Evolutionary conservation across 2,888 invertebrate genomes (phyloP).

Genomic region (Pyrochroa serraticornis): DNA sequence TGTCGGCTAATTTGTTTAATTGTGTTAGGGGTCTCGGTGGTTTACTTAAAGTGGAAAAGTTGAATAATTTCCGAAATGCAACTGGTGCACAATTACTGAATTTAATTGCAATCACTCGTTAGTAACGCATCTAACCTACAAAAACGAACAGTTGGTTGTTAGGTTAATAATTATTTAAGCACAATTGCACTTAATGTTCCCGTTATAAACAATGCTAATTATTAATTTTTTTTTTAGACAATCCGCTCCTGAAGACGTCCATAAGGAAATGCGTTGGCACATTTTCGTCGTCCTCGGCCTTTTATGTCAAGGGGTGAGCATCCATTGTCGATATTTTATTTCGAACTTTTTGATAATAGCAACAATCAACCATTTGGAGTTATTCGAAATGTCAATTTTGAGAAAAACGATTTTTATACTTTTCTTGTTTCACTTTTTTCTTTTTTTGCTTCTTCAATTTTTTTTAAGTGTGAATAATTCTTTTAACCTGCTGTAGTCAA

Average conservation of each 20-base stretch:
- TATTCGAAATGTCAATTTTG: no score
- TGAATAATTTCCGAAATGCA: background rate
- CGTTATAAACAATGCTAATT: slow-evolving; percentile 11
- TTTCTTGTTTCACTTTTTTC: no score
- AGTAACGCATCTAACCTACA: slow-evolving; percentile 2
- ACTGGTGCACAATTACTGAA: slow-evolving; percentile 2
- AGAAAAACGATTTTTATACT: no score
- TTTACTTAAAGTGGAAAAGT: no score
- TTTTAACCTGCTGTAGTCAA: no score
- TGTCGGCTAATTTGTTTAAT: no score
- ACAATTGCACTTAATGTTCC: slow-evolving; percentile 36
- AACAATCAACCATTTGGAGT: no score
- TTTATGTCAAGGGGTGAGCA: slow-evolving; percentile 60
- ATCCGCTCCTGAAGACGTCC: slow-evolving; percentile 49
- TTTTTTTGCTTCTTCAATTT: no score
- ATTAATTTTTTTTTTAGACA: slow-evolving; percentile 40
- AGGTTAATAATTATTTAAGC: slow-evolving; percentile 6
- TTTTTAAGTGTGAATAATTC: no score
- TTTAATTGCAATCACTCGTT: background rate
- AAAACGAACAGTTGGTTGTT: slow-evolving; percentile 3
- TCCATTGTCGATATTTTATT: background rate
- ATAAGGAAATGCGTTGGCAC: slow-evolving; percentile 60
- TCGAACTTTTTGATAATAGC: background rate
- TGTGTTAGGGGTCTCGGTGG: no score
- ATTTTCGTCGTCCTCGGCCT: slow-evolving; percentile 59